Evolutionary conservation across 2,797 vertebrate species (phyloP).

Genomic region (Pampus argenteus): DNA sequence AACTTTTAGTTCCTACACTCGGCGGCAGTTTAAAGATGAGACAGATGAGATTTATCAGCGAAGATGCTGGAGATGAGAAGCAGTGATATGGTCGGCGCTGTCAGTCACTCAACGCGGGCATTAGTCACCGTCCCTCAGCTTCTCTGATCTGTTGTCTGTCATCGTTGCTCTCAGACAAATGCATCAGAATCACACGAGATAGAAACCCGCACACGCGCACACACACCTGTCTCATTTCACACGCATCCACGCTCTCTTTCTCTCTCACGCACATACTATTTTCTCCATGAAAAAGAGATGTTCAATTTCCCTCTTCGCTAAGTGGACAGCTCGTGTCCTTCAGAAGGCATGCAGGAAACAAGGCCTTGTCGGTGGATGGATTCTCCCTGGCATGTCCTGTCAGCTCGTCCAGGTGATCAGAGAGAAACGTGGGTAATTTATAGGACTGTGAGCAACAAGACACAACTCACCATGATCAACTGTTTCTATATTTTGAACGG

Average conservation of each 20-base stretch:
- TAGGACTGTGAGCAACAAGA: constrained; percentile 46
- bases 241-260: constrained; percentile 23
- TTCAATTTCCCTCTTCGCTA: constrained; percentile 77
- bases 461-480: constrained; percentile 44
- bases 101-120: constrained; percentile 76
- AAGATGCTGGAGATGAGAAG: constrained; percentile 71
- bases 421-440: constrained; percentile 66
- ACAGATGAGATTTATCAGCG: constrained; percentile 72
- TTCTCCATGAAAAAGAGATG: constrained; percentile 74
- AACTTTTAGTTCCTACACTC: constrained; percentile 63
- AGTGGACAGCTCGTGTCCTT: constrained; percentile 80
- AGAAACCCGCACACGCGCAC: constrained; percentile 27
- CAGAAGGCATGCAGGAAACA: constrained; percentile 67
- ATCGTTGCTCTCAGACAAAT: constrained; percentile 61
- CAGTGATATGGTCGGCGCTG: constrained; percentile 67
- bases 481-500: constrained; percentile 21
- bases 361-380: constrained; percentile 73
- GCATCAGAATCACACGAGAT: constrained; percentile 50
- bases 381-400: constrained; percentile 69
- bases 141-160: constrained; percentile 79
- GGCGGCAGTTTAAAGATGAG: constrained; percentile 54
- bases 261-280: constrained; percentile 26
- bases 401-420: constrained; percentile 71
- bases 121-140: constrained; percentile 71
- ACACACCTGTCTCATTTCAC: constrained; percentile 66